phyloP scores from a whole-genome alignment of 2,797 vertebrate genomes.

The Petrocephalus schoutedeni region DNA sequence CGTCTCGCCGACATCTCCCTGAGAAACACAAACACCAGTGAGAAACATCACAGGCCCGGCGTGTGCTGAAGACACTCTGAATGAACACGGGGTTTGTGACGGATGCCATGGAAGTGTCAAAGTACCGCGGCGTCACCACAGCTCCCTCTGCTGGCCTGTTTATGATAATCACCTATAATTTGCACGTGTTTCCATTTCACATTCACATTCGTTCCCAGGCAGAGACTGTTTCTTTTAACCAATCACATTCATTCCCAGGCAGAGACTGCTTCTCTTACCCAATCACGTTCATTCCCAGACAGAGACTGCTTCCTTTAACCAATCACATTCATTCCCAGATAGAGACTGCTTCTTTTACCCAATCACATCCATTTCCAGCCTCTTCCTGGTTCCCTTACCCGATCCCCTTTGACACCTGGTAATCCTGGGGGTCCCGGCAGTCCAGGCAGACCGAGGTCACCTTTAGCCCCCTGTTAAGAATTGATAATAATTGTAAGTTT shows the following conservation, averaged over 20 bases:
- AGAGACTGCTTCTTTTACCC: slow-evolving; percentile 63
- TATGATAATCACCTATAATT: neutral
- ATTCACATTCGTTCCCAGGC: neutral
- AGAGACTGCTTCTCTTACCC: neutral
- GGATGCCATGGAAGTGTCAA: neutral
- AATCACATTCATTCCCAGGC: neutral
- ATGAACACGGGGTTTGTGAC: neutral
- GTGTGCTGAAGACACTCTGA: too few species aligned
- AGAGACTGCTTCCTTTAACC: neutral
- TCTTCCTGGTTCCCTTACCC: slow-evolving; percentile 67
- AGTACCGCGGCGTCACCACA: neutral
- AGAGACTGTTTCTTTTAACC: neutral
- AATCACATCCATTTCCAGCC: slow-evolving; percentile 47
- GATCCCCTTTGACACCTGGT: slow-evolving; percentile 83
- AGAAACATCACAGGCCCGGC: neutral
- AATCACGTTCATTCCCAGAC: neutral
- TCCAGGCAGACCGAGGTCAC: slow-evolving; percentile 84
- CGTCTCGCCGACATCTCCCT: slow-evolving; percentile 80
- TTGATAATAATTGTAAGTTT: neutral
- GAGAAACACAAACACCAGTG: slow-evolving; percentile 32
- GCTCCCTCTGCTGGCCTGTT: neutral
- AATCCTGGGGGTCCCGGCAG: slow-evolving; percentile 84
- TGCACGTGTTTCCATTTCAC: neutral
- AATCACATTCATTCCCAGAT: too few species aligned
- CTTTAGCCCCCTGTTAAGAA: slow-evolving; percentile 77